phyloP scores from a whole-genome alignment of 2,113 vertebrate genomes.

The Sardina pilchardus region DNA sequence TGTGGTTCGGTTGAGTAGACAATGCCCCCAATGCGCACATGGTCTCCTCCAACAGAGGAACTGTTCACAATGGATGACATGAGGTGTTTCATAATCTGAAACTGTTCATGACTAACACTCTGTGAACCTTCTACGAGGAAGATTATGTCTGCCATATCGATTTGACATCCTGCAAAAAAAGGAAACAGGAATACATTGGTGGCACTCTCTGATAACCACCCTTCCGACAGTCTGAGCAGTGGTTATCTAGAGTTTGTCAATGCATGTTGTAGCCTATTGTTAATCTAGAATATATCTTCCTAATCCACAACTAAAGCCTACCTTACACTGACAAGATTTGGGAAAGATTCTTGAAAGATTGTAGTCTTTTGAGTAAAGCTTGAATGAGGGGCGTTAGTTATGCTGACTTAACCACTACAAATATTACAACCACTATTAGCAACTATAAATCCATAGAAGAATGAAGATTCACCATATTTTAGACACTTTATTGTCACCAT shows the following conservation, averaged over 20 bases:
- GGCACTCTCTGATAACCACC: neutral
- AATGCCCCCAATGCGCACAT: conserved; percentile 72
- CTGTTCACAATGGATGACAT: conserved; percentile 73
- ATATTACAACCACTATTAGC: too few species aligned
- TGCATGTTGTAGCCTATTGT: too few species aligned
- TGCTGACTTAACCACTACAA: too few species aligned
- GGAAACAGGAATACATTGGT: neutral
- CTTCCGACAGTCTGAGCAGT: neutral
- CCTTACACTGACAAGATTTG: too few species aligned
- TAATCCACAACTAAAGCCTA: too few species aligned
- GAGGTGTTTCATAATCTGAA: conserved; percentile 69
- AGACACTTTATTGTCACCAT: neutral
- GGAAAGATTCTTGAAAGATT: too few species aligned
- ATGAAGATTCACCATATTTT: too few species aligned
- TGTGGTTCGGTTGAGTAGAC: conserved; percentile 55
- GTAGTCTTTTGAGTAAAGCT: too few species aligned
- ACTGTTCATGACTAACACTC: conserved; percentile 55
- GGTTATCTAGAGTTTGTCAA: neutral
- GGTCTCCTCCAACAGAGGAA: conserved; percentile 63
- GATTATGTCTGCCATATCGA: conserved; percentile 75
- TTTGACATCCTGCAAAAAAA: neutral
- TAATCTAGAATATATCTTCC: too few species aligned
- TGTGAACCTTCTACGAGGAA: conserved; percentile 76
- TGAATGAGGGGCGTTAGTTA: too few species aligned
- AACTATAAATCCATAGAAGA: too few species aligned